These are phyloP conservation scores for Simalia tracyae DNA, from an alignment of 2,797 vertebrate genomes.

Conservation along the genomic window DNA sequence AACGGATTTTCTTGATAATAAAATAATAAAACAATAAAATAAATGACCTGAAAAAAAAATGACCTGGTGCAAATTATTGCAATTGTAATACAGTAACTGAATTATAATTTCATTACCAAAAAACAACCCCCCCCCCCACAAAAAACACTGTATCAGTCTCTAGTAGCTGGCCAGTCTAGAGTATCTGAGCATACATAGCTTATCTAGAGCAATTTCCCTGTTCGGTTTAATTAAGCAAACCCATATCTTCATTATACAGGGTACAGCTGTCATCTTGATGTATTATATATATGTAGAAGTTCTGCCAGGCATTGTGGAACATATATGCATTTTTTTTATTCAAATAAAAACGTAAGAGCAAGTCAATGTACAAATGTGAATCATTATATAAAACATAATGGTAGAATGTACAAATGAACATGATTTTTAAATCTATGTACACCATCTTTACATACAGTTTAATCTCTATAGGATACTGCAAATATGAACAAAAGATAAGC, in stretches of 20 bases:
- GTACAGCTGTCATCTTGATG: background rate
- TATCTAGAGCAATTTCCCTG: background rate
- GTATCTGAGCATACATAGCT: no score
- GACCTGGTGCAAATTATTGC: background rate
- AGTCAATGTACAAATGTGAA: background rate
- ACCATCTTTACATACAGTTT: background rate
- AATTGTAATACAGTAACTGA: background rate
- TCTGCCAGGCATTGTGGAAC: background rate
- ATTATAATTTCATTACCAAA: background rate
- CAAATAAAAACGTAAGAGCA: background rate
- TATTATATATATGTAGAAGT: background rate
- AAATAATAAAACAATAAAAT: background rate
- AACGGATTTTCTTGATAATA: background rate
- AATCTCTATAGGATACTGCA: background rate
- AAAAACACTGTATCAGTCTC: background rate
- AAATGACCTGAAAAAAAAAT: constrained; percentile 12
- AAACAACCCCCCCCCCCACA: no score
- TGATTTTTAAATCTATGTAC: background rate
- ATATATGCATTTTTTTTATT: background rate
- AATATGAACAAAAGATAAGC: background rate
- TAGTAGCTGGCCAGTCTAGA: no score
- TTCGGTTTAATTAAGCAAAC: background rate
- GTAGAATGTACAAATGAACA: background rate
- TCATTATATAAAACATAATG: background rate
- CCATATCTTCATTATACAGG: background rate